A percentile compares a stretch with the other conserved stretches of the same genome.
Conservation (phyloP, 2,888 invertebrate species). For the Idaea aversata region DNA sequence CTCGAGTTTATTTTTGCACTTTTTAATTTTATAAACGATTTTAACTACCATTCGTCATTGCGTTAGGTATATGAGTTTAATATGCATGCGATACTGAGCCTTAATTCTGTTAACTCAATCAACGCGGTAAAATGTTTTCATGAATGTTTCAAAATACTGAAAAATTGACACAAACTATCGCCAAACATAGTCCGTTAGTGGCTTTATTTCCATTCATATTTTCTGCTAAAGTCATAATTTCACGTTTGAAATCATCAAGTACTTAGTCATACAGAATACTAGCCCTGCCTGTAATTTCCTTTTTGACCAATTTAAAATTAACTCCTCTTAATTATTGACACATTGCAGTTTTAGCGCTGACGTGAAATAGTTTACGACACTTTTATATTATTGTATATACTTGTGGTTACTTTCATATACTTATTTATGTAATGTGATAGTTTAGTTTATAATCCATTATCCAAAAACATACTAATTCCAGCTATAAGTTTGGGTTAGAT, state of each 20-base stretch:
- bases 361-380: conserved; percentile 3
- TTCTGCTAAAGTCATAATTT: too few relatives aligned
- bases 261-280: too few relatives aligned
- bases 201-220: too few relatives aligned
- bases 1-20: conserved; percentile 12
- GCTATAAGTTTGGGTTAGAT: conserved; percentile 77
- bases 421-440: conserved; percentile 66
- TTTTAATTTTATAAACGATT: background rate
- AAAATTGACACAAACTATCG: too few relatives aligned
- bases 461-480: conserved; percentile 75
- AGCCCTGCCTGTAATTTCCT: too few relatives aligned
- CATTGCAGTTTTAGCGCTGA: conserved; percentile 5
- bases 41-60: too few relatives aligned
- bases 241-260: too few relatives aligned
- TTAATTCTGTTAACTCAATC: too few relatives aligned
- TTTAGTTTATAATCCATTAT: conserved; percentile 64
- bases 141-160: too few relatives aligned
- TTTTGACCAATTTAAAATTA: too few relatives aligned
- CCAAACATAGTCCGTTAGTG: too few relatives aligned
- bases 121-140: too few relatives aligned
- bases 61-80: background rate
- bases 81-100: background rate
- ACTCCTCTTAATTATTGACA: background rate
- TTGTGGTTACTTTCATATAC: conserved; percentile 47
- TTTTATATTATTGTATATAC: conserved; percentile 16